Evolutionary conservation across 2,797 vertebrate species (phyloP), one percentile per base, ranked within the genome.

Genomic region (Chaetophractus vellerosus): DNA sequence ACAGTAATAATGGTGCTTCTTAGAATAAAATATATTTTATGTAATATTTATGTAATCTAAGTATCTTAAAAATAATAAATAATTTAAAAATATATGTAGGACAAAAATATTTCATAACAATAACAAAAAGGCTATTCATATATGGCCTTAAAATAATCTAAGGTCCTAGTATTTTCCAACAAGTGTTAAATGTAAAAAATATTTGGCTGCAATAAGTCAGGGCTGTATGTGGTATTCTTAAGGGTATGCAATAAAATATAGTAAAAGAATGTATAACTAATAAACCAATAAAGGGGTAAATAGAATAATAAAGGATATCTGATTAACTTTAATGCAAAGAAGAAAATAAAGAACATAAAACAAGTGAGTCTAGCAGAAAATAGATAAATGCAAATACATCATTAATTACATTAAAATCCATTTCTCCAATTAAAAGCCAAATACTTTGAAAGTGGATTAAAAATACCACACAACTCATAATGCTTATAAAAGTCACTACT

Each of bases 361-460:
- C 14, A 68, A 57, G 10, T 14, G 10, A 90, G 61, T 82, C 31
- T 72, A 64, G 21, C 7, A 92, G n/a, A 81, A 89, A 92, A 82
- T 69, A 80, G 11, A 69, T 72, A 52, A 66, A 18, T 79, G 66
- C 38, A 87, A 61, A 68, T 52, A 94, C 28, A 63, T 69, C 24
- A 69, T 5, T 94, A 76, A 71, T 50, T 74, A 85, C n/a, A 93
- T 90, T 48, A 68, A 92, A 90, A 86, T 19, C 31, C 85, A 55
- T 38, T 69, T 18, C 4, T 92, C 31, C 31, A 84, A 59, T 76
- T 85, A 88, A 75, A 87, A 87, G n/a, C 3, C 8, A 94, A 92
- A 78, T 66, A 45, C 80, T 69, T 78, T 89, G 21, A 82, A 63
- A 71, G 5, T 48, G 41, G 9, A 85, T 91, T 78, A 36, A 86